Evolutionary conservation across 2,888 invertebrate genomes (phyloP).

Genomic region (Morpho helenor): DNA sequence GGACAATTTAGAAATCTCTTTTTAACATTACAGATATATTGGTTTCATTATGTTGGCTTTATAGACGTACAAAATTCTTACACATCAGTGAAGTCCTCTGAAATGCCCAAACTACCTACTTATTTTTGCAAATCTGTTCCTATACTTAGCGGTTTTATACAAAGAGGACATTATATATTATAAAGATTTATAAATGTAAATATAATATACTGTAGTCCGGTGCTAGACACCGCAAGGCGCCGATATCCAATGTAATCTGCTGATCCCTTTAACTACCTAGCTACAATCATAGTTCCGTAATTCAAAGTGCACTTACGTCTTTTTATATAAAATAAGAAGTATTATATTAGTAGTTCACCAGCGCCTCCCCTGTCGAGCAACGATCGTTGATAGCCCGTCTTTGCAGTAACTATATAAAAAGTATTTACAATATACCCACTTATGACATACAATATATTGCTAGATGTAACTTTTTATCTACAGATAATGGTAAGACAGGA

Average conservation of each 20-base stretch:
- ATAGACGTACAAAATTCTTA: not conserved
- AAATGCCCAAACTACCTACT: constrained; percentile 7
- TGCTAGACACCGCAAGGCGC: constrained; percentile 16
- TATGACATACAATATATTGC: constrained; percentile 68
- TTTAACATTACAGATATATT: constrained; percentile 5
- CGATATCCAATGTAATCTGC: constrained; percentile 28
- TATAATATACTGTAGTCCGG: constrained; percentile 10
- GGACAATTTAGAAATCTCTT: constrained; percentile 2
- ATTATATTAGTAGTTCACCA: constrained; percentile 59
- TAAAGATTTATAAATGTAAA: constrained; percentile 23
- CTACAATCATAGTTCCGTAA: constrained; percentile 69
- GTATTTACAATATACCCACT: constrained; percentile 75
- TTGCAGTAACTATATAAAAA: constrained; percentile 69
- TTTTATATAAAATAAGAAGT: constrained; percentile 60
- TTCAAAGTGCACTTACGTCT: constrained; percentile 76
- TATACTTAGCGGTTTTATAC: constrained; percentile 22
- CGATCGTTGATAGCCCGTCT: constrained; percentile 59
- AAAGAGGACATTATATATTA: constrained; percentile 18
- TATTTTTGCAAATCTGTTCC: constrained; percentile 24
- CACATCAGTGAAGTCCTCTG: constrained; percentile 1
- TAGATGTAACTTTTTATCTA: constrained; percentile 73
- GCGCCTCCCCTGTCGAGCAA: constrained; percentile 57
- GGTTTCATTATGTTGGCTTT: not conserved
- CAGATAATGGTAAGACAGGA: constrained; percentile 54
- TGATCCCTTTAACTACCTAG: constrained; percentile 38